Evolutionary conservation across 2,797 vertebrate species (phyloP), one percentile per base, ranked within the genome.

Genomic region (Setipinna tenuifilis): DNA sequence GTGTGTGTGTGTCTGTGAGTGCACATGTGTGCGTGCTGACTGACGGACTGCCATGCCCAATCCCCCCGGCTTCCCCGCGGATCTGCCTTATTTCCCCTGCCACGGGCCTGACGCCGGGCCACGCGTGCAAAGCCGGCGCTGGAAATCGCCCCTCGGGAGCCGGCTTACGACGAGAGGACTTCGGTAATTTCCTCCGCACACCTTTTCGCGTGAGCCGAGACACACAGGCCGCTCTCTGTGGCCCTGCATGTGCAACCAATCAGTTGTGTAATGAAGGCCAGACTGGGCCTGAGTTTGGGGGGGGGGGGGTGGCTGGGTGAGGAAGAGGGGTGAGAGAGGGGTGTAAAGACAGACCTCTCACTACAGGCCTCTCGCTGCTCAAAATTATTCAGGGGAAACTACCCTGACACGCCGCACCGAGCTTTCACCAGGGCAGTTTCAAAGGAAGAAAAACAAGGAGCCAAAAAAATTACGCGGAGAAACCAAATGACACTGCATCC

Each of bases 101-200:
- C 92, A 93, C 93, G 89, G 87, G 92, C 89, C 94, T 93, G 95
- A 96, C 90, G 92, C 94, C 94, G 93, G 59, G 50, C 89, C 94
- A 96, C 95, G 95, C 93, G 90, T 94, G 93, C 93, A 89, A 94
- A 94, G 94, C 90, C 88, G 92, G 92, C 90, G 89, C 88, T 95
- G 95, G 94, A 96, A 95, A 95, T 95, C 92, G 68, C 91, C 90
- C 91, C 91, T 83, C 92, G 92, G 90, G 90, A 94, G 90, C 92
- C 89, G 91, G 91, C 94, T 92, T 92, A 93, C 89, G 80, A 94
- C 89, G 17, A 87, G 91, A 95, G 92, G 93, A 93, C 92, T 93
- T 78, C 93, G 89, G 93, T 94, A 95, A 96, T 96, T 97, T 96
- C 95, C 95, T 95, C 91, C 88, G 92, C 94, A 95, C 96, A 96